A percentile compares a stretch with the other conserved stretches of the same genome.
phyloP scores from a whole-genome alignment of 2,113 vertebrate species.

The Rhinolophus sinicus region DNA sequence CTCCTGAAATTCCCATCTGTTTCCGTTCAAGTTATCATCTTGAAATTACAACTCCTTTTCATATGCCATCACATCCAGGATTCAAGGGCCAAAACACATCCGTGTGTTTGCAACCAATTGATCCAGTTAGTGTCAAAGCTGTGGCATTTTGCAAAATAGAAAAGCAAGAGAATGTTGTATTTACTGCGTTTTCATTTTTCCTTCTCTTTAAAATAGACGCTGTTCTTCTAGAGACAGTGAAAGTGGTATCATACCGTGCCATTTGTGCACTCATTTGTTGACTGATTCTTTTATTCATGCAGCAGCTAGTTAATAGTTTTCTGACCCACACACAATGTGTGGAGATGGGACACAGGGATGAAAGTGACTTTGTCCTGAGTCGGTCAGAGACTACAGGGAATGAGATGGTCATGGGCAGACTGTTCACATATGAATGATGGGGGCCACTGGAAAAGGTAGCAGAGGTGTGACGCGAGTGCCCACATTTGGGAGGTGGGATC shows the following conservation, averaged over 20 bases:
- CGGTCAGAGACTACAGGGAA: neutral
- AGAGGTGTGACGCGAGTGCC: neutral
- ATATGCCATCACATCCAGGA: conserved; percentile 49
- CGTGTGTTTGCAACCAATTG: conserved; percentile 55
- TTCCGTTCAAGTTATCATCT: conserved; percentile 71
- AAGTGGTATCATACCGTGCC: no score
- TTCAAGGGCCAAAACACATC: conserved; percentile 56
- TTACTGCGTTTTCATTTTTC: neutral
- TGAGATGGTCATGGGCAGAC: neutral
- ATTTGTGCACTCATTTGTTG: neutral
- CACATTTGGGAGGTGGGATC: no score
- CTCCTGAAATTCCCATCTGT: conserved; percentile 65
- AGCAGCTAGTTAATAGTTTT: neutral
- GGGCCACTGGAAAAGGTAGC: neutral
- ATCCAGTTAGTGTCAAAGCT: conserved; percentile 66
- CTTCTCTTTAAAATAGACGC: neutral
- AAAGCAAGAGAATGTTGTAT: neutral
- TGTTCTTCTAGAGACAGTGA: neutral
- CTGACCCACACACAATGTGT: neutral
- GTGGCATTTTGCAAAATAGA: conserved; percentile 26
- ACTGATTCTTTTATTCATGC: neutral
- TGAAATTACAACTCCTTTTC: conserved; percentile 66
- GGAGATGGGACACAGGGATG: neutral
- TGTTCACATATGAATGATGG: neutral
- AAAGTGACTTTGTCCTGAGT: neutral